Percentiles rank a stretch among this genome's conserved stretches.
Evolutionary conservation across 23 tunicate species (phyloP).

Genomic region (Phallusia fumigata): DNA sequence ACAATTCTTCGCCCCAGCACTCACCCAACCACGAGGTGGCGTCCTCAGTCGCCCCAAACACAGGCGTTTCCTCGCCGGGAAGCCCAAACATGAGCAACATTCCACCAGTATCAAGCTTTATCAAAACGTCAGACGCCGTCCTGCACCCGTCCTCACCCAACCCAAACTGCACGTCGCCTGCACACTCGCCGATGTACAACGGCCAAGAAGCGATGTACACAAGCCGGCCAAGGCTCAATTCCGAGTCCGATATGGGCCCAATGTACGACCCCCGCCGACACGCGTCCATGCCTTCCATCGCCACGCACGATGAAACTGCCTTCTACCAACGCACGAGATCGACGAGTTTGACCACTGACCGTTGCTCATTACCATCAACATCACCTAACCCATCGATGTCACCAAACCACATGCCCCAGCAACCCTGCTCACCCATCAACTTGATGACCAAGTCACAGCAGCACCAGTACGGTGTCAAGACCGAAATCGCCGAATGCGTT

Average conservation of each 20-base stretch:
- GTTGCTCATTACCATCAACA: slow-evolving; percentile 44
- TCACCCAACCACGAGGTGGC: slow-evolving; percentile 24
- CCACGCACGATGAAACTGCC: slow-evolving; percentile 18
- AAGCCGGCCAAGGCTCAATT: slow-evolving; percentile 37
- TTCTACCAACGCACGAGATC: slow-evolving; percentile 62
- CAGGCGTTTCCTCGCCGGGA: slow-evolving; percentile 53
- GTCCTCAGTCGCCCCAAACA: slow-evolving; percentile 15
- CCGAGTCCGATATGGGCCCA: slow-evolving; percentile 56
- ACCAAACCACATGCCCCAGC: slow-evolving; percentile 28
- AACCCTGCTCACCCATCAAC: slow-evolving; percentile 42
- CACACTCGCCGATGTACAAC: slow-evolving; percentile 28
- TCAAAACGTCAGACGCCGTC: slow-evolving; percentile 84
- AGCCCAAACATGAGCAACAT: slow-evolving; percentile 60
- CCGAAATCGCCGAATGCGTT: slow-evolving; percentile 27
- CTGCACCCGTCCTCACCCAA: slow-evolving; percentile 80
- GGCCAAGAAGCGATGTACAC: slow-evolving; percentile 15
- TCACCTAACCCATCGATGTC: slow-evolving; percentile 29
- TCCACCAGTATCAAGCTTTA: slow-evolving; percentile 90
- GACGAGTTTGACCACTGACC: slow-evolving; percentile 59
- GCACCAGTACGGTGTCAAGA: slow-evolving; percentile 31
- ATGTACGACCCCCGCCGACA: slow-evolving; percentile 46
- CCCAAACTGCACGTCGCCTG: slow-evolving; percentile 18
- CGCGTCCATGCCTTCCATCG: slow-evolving; percentile 34
- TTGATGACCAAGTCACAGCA: slow-evolving; percentile 2
- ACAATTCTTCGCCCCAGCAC: slow-evolving; percentile 29